These are phyloP conservation scores for Montipora capricornis DNA, from an alignment of 64 coral and sea anemone genomes.

Conservation along the genomic window DNA sequence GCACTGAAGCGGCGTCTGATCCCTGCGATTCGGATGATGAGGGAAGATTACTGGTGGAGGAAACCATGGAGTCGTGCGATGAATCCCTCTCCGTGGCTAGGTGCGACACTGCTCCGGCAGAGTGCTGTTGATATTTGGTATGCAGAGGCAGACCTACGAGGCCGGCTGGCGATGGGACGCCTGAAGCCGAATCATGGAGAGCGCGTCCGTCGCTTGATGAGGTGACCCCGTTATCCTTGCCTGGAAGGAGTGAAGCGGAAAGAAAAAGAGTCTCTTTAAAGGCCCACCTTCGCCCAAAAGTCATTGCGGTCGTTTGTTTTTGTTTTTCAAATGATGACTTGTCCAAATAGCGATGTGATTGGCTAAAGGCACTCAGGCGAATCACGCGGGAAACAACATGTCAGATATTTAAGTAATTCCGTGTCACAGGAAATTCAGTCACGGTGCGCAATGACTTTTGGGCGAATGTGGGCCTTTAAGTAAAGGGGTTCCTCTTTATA, in stretches of 20 bases:
- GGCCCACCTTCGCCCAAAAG: too few relatives aligned
- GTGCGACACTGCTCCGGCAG: constrained; percentile 1
- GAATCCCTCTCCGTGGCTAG: constrained; percentile 67
- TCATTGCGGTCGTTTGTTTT: too few relatives aligned
- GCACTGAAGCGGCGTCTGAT: constrained; percentile 89
- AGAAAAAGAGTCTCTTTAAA: neutral
- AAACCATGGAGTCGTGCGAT: constrained; percentile 91
- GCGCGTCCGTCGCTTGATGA: constrained; percentile 88
- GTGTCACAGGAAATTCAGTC: too few relatives aligned
- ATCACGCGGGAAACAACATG: too few relatives aligned
- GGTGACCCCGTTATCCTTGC: constrained; percentile 91
- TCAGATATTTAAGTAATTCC: too few relatives aligned
- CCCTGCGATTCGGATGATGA: constrained; percentile 76
- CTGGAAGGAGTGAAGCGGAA: neutral
- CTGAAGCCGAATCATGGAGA: neutral
- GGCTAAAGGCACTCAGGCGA: too few relatives aligned
- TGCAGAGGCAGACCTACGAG: neutral
- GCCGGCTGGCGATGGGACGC: neutral
- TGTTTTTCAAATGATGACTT: too few relatives aligned
- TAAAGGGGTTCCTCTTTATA: too few relatives aligned
- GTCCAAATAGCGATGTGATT: too few relatives aligned
- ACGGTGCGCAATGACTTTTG: too few relatives aligned
- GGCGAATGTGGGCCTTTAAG: too few relatives aligned
- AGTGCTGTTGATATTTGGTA: neutral
- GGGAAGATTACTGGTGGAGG: constrained; percentile 90